Base-by-base conservation (phyloP, 2,888 invertebrate species). In the Sepiola atlantica region DNA sequence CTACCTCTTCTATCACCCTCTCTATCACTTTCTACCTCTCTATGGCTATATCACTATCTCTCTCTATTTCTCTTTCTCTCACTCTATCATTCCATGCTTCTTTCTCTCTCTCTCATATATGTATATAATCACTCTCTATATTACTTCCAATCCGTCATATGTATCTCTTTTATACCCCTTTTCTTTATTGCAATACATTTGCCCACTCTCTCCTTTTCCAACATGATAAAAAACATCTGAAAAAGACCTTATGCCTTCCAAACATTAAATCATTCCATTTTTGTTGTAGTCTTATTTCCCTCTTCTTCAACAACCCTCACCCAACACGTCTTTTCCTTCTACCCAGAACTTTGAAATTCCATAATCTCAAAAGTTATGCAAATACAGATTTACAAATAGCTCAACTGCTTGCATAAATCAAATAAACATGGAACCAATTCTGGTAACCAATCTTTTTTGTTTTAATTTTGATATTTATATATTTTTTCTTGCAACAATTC, bases 351-450 rank as follows among this genome's bases (percentile, higher is more conserved):
- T 77, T 77, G n/a, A 77, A 77, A 77, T 77, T 77, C 77, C 77
- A 77, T 77, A 77, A 77, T 77, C 77, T n/a, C 32, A 77, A 77
- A 77, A 77, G 77, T 77, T 77, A 77, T 77, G 77, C 77, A 77
- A 77, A 77, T 77, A 77, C 77, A 77, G 77, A 77, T 77, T 77
- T 32, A 77, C 77, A 77, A 77, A 77, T 77, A 77, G 32, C 77
- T 77, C 77, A 77, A 77, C 77, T n/a, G 77, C 77, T 77, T 77
- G 77, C 77, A 77, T 77, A 77, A 77, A 77, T 77, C n/a, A 77
- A 77, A 77, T 77, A 77, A 77, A 77, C 32, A 77, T 77, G 77
- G 77, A 77, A 77, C 77, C 77, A 77, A 77, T 77, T 77, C 77
- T 77, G 77, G 77, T 32, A n/a, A 77, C 77, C 77, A 77, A n/a